These are phyloP conservation scores for Oscheius sp. DNA, from an alignment of 2,888 invertebrate genomes.

Conservation along the genomic window DNA sequence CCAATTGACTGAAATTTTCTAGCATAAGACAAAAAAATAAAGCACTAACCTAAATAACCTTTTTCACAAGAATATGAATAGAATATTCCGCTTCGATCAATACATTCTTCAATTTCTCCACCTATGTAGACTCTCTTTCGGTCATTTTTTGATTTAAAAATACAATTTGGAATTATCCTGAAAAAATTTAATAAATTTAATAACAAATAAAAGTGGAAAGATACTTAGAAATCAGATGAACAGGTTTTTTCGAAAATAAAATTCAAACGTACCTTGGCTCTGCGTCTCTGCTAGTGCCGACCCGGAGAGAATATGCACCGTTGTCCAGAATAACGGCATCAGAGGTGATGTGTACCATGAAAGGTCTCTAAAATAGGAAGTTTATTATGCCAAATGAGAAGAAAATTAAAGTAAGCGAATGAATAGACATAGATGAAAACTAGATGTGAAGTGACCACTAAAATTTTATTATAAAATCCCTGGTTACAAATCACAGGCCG, in stretches of 20 bases:
- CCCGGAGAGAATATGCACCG: slow-evolving; percentile 61
- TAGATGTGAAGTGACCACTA: not conserved
- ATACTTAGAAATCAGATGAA: not conserved
- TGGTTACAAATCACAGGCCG: not conserved
- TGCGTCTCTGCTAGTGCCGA: slow-evolving; percentile 40
- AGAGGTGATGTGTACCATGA: not conserved
- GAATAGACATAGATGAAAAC: not conserved
- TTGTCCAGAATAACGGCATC: slow-evolving; percentile 63
- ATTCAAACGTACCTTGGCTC: slow-evolving; percentile 31
- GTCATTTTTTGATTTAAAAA: slow-evolving; percentile 97
- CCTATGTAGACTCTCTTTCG: slow-evolving; percentile 90
- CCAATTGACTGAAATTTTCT: slow-evolving; percentile 86
- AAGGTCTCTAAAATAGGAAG: not conserved
- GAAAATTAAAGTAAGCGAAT: not conserved
- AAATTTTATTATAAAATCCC: not conserved
- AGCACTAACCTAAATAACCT: slow-evolving; percentile 70
- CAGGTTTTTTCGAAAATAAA: not conserved
- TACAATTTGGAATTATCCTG: slow-evolving; percentile 85
- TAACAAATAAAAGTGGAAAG: not conserved
- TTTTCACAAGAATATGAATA: slow-evolving; percentile 92
- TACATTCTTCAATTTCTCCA: slow-evolving; percentile 92
- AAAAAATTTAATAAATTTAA: slow-evolving; percentile 18
- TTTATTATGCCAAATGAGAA: not conserved
- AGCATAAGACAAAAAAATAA: too few relatives aligned
- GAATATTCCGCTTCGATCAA: slow-evolving; percentile 92